Percentiles rank a stretch among this genome's conserved stretches.
phyloP scores from a whole-genome alignment of 2,113 vertebrate genomes.

The Pachycephala philippinensis region DNA sequence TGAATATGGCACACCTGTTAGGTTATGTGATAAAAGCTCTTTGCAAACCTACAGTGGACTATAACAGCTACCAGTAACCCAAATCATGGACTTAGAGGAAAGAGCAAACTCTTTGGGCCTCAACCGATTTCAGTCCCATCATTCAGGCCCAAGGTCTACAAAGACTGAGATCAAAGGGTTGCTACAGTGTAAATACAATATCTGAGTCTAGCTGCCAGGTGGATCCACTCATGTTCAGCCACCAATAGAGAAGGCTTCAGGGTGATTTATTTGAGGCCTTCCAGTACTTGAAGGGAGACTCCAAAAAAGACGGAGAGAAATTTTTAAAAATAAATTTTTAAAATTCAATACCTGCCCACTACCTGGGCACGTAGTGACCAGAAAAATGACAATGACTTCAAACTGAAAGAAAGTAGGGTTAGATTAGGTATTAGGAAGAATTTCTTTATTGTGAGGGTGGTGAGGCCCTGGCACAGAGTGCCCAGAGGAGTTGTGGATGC shows the following conservation, averaged over 20 bases:
- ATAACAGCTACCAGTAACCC: not conserved
- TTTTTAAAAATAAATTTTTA: not conserved
- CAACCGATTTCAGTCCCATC: fast-evolving
- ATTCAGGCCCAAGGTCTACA: not conserved
- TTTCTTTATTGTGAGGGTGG: not conserved
- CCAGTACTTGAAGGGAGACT: not conserved
- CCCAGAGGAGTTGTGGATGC: not conserved
- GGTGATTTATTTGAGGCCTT: not conserved
- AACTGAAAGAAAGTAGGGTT: not conserved
- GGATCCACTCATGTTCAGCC: not conserved
- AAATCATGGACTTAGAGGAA: not conserved
- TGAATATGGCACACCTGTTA: not conserved
- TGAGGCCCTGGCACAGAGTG: not conserved
- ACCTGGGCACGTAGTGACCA: fast-evolving
- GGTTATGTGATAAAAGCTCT: not conserved
- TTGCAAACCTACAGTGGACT: not conserved
- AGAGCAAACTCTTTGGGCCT: fast-evolving
- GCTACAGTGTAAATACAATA: not conserved
- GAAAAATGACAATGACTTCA: not conserved
- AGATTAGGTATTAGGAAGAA: not conserved
- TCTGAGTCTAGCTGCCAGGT: not conserved
- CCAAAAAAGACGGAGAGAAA: not conserved
- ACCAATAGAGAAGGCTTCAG: not conserved
- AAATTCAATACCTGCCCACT: too few relatives aligned
- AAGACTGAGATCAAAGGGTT: not conserved